These are phyloP conservation scores for Lasiurus borealis DNA, from an alignment of 2,113 vertebrate genomes.

Conservation along the genomic window DNA sequence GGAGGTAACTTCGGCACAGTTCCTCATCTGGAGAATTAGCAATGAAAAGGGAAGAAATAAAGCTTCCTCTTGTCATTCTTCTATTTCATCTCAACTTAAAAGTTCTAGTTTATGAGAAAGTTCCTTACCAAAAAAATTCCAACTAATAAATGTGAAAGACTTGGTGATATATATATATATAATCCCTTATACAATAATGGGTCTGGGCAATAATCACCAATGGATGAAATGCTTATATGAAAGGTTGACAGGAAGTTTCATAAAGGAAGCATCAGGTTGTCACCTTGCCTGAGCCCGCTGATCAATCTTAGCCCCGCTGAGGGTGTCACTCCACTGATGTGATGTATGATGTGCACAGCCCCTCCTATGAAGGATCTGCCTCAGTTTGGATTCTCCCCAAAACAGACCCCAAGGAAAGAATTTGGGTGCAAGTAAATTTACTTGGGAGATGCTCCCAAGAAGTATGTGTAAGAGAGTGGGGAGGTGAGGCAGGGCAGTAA, in stretches of 20 bases:
- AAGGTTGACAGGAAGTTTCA: background rate
- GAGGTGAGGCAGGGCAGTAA: background rate
- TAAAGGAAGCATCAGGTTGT: background rate
- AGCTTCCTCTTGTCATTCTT: conserved; percentile 14
- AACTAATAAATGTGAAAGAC: conserved; percentile 46
- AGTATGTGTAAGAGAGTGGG: background rate
- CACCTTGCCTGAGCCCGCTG: background rate
- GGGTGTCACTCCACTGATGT: background rate
- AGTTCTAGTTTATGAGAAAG: background rate
- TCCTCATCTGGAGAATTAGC: conserved; percentile 28
- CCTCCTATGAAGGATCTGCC: background rate
- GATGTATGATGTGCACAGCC: background rate
- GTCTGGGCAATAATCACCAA: conserved; percentile 12
- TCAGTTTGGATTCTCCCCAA: background rate
- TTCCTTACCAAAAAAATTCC: conserved; percentile 17
- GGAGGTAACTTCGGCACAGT: background rate
- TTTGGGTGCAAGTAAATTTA: background rate
- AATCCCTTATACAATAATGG: conserved; percentile 56
- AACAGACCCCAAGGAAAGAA: background rate
- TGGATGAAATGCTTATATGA: background rate
- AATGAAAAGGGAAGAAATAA: background rate
- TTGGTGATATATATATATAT: too few relatives aligned
- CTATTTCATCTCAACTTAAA: conserved; percentile 49
- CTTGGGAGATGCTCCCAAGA: background rate
- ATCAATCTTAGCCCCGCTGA: fast-evolving